Evolutionary conservation across 1,140 invertebrate species (phyloP).

Genomic region (Galleria mellonella): DNA sequence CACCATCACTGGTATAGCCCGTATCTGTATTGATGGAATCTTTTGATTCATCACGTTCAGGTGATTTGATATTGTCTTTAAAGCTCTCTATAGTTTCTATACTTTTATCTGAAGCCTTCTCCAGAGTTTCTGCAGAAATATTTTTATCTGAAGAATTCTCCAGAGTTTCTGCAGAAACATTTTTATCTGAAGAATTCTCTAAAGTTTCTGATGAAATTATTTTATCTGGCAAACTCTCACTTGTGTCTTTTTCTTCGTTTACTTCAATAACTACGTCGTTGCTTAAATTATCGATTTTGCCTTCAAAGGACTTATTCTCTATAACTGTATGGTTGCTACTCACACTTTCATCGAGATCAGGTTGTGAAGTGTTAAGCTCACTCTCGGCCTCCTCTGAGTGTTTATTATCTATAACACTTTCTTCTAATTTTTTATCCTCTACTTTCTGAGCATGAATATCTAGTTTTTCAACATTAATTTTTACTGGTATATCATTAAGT

Average conservation of each 20-base stretch:
- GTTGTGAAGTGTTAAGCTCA: conserved; percentile 29
- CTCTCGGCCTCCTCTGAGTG: not conserved
- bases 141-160: conserved; percentile 4
- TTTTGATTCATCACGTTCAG: conserved; percentile 31
- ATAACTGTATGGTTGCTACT: conserved; percentile 49
- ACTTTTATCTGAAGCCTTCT: too few relatives aligned
- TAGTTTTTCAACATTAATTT: not conserved
- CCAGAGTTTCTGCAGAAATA: too few relatives aligned
- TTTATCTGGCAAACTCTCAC: conserved; percentile 15
- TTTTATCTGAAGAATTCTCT: conserved; percentile 18
- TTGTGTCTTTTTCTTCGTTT: not conserved
- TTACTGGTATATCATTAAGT: too few relatives aligned
- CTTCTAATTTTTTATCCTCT: not conserved
- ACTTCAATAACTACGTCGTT: conserved; percentile 13
- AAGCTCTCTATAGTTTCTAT: too few relatives aligned
- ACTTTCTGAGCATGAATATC: not conserved
- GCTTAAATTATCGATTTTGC: conserved; percentile 20
- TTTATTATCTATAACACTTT: not conserved
- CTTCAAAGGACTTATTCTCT: conserved; percentile 46
- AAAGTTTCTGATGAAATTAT: conserved; percentile 21
- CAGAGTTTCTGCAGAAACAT: conserved; percentile 12
- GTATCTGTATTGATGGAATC: conserved; percentile 32
- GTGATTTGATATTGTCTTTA: conserved; percentile 7
- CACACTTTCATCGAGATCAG: conserved; percentile 44
- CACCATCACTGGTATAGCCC: conserved; percentile 17